Percentiles rank a stretch among this genome's conserved stretches.
Conservation (phyloP, 2,888 invertebrate genomes). For the Empis stercorea region DNA sequence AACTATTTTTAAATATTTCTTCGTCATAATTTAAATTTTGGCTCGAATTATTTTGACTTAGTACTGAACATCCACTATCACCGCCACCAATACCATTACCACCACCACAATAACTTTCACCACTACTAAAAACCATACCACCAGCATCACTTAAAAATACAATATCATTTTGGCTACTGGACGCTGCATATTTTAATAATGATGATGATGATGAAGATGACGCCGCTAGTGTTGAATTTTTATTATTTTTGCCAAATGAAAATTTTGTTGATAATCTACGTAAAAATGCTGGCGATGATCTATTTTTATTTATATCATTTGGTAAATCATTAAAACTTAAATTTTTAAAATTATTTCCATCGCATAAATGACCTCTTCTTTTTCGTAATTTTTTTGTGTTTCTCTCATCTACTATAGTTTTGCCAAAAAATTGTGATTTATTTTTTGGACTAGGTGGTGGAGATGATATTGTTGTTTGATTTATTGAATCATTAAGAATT, state of each 20-base stretch:
- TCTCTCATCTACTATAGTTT: no score
- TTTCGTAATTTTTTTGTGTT: no score
- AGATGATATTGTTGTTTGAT: neutral
- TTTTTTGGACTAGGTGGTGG: neutral
- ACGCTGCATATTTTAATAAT: neutral
- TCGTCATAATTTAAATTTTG: no score
- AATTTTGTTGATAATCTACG: neutral
- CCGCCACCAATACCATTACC: neutral
- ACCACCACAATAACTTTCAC: neutral
- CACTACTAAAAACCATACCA: neutral
- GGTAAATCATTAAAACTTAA: neutral
- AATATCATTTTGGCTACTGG: neutral
- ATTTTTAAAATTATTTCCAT: no score
- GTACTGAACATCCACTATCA: neutral
- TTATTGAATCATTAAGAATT: neutral
- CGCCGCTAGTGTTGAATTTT: neutral
- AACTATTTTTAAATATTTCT: no score
- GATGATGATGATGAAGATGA: neutral
- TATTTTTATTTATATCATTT: neutral
- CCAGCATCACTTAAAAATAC: neutral
- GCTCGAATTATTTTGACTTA: no score
- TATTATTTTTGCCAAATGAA: neutral
- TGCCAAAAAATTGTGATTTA: no score
- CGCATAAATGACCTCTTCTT: no score
- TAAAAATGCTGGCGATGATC: neutral